These are phyloP conservation scores for Hybos culiciformis DNA, from an alignment of 2,888 invertebrate species.

Conservation along the genomic window DNA sequence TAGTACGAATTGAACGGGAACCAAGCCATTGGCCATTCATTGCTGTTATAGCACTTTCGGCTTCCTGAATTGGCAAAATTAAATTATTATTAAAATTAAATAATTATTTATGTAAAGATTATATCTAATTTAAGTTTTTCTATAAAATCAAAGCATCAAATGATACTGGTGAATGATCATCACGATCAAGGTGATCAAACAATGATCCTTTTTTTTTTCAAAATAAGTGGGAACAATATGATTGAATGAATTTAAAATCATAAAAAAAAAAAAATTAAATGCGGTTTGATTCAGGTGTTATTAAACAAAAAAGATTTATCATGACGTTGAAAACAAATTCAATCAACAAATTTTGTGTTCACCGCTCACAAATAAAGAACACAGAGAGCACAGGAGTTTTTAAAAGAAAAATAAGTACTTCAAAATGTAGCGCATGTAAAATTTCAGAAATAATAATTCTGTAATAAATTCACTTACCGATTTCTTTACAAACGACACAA, in stretches of 20 bases:
- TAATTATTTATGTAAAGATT: neutral
- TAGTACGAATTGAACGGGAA: conserved; percentile 92
- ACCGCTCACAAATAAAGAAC: neutral
- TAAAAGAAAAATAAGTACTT: neutral
- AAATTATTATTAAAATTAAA: too few relatives aligned
- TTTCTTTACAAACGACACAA: conserved; percentile 98
- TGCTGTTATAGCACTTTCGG: conserved; percentile 92
- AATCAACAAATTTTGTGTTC: too few relatives aligned
- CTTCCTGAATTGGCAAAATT: conserved; percentile 81
- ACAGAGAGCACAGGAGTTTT: neutral
- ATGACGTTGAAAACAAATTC: neutral
- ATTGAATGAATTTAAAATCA: neutral
- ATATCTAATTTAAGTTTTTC: too few relatives aligned
- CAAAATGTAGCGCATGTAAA: conserved; percentile 3
- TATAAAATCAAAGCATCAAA: too few relatives aligned
- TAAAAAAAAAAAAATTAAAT: neutral
- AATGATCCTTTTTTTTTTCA: too few relatives aligned
- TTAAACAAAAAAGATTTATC: neutral
- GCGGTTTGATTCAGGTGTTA: neutral
- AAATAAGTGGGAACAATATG: too few relatives aligned
- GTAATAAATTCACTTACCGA: conserved; percentile 52
- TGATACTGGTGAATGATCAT: too few relatives aligned
- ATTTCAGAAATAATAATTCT: neutral
- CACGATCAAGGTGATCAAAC: too few relatives aligned
- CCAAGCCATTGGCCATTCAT: conserved; percentile 99